Base-by-base conservation (phyloP, 2,113 vertebrate species). In the Rana temporaria region DNA sequence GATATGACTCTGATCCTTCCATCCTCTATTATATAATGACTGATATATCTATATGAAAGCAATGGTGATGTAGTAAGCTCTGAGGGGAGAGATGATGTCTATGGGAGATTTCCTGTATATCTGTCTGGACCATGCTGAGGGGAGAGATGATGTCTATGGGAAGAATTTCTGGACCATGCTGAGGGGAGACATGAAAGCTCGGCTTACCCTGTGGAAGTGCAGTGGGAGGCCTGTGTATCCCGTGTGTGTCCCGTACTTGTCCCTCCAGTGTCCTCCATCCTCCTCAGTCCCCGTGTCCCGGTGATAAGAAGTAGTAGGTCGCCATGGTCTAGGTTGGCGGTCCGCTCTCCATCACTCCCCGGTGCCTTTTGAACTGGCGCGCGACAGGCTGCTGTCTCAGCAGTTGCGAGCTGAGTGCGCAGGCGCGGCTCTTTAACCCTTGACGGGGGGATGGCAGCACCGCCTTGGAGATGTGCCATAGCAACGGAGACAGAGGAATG, bases 391-490 rank as follows among this genome's bases (percentile, higher is more conserved):
- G 66, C 78, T 81, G 79, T 72, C 79, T 81, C 67, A 64, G 68
- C 38, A 72, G 22, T 64, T 32, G 56, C 24, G n/a, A 11, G 0
- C 1, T 12, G 24, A 57, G 18, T 53, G 79, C 69, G 48, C 79
- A 56, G 42, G 79, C 48, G 69, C 69, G 6, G 70, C 26, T 4
- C 30, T n/a, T 68, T 79, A 68, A 79, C 65, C 55, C 64, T 79
- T 79, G 53, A 18, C 14, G 17, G 59, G 18, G 17, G 14, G 7
- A 16, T 16, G 52, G 48, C 22, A 63, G 68, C 79, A 66, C 66
- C 71, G 59, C 70, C 79, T 74, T 82, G 70, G 79, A 82, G 79
- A 82, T 74, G 79, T 81, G 26, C 79, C 79, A 82, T 82, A 82
- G 79, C 70, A 82, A 82, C 79, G 20, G 70, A 65, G 53, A 68